Percentiles rank a stretch among this genome's conserved stretches.
phyloP scores from a whole-genome alignment of 2,113 vertebrate genomes.

The Craseonycteris thonglongyai region DNA sequence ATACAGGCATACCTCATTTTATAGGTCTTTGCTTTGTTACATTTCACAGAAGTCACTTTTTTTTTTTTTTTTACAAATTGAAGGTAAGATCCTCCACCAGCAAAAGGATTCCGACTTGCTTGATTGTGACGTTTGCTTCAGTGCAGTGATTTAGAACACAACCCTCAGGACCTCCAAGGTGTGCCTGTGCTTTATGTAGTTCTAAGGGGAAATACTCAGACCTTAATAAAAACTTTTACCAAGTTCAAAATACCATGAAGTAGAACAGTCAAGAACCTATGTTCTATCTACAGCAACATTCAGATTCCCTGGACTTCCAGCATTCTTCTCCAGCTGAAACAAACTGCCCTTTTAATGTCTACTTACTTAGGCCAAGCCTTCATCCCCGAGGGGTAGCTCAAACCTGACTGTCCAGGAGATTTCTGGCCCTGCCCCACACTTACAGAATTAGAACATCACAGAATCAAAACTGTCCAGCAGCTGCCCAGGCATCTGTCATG shows the following conservation, averaged over 20 bases:
- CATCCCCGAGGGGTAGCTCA: rapidly evolving
- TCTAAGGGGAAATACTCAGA: neutral
- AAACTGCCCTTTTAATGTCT: neutral
- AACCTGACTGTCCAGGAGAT: neutral
- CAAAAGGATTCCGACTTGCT: neutral
- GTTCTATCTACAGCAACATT: neutral
- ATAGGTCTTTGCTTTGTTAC: neutral
- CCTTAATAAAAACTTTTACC: neutral
- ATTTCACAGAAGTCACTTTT: neutral
- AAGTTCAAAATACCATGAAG: neutral
- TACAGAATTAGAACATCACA: neutral
- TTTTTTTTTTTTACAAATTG: neutral
- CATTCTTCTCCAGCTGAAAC: neutral
- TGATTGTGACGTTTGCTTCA: neutral
- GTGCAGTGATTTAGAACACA: too few species aligned
- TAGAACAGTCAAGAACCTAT: neutral
- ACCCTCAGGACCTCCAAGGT: neutral
- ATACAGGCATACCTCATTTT: neutral
- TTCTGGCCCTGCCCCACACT: neutral
- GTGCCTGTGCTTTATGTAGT: neutral
- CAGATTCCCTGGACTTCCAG: neutral
- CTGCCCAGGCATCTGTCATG: neutral
- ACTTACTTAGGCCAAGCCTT: rapidly evolving
- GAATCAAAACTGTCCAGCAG: neutral
- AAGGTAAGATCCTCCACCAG: neutral